Percentiles rank a stretch among this genome's conserved stretches.
phyloP scores from a whole-genome alignment of 2,797 vertebrate genomes.

The Xenops minutus region DNA sequence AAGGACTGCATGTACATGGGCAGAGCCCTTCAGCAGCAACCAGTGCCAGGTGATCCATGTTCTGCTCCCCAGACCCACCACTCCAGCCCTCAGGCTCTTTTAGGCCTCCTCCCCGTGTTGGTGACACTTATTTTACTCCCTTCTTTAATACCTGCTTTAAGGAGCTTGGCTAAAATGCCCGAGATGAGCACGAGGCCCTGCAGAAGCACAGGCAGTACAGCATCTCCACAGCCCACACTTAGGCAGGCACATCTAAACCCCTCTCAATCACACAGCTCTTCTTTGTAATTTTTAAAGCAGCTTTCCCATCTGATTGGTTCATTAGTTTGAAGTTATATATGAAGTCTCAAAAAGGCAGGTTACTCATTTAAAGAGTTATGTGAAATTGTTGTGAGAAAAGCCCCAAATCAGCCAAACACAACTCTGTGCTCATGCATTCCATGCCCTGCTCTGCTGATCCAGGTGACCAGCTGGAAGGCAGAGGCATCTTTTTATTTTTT shows the following conservation, averaged over 20 bases:
- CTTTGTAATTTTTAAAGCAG: background rate
- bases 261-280: background rate
- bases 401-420: background rate
- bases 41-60: background rate
- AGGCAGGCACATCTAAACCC: background rate
- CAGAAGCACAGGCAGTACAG: background rate
- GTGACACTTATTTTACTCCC: background rate
- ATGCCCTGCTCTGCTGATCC: background rate
- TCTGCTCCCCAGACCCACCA: background rate
- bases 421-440: background rate
- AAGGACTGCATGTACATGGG: accelerated
- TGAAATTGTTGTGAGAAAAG: background rate
- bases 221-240: background rate
- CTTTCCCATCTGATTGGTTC: background rate
- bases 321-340: background rate
- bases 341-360: background rate
- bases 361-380: background rate
- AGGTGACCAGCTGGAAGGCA: background rate
- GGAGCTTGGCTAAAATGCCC: background rate
- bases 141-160: background rate
- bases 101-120: background rate
- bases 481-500: background rate
- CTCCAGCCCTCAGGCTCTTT: background rate
- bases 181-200: background rate
- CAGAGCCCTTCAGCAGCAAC: background rate